Evolutionary conservation across 2,888 invertebrate species (phyloP), one percentile per base, ranked within the genome.

Genomic region (Tipula confusa): DNA sequence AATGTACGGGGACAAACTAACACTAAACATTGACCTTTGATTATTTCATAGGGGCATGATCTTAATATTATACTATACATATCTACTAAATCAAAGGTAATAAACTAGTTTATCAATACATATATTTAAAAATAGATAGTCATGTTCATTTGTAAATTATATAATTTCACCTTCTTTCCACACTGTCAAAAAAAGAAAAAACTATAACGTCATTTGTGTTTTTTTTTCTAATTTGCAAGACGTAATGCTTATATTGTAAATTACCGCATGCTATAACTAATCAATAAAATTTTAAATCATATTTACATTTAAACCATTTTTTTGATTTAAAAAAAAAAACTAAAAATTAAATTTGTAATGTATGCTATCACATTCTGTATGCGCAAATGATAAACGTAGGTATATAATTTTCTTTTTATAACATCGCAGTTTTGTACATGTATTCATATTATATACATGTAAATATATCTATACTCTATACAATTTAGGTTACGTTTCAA

Each of bases 401-500:
- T 7, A 24, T 24, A 64, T 9, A 64, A 24, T 38, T 18, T 28
- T 82, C 38, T 18, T 43, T 83, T 81, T 64, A 64, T 81, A 15
- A 81, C 29, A 29, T 83, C n/a, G 28, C 43, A 24, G 3, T 64
- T 83, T 64, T 48, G 18, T 64, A 15, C n/a, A 31, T 81, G 81
- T 81, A n/a, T 81, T 38, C 24, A 24, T 64, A 7, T 24, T 24
- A 18, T 9, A 64, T 64, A 64, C 64, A 64, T n/a, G 6, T 38
- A 15, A 7, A 24, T 24, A 64, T 9, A 24, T 64, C 6, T 64
- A n/a, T 1, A 29, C 6, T 80, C 4, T 31, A 80, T 31, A 31
- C 80, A 29, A 80, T 80, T 80, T 80, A 31, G 80, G 80, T 80
- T 80, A 48, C 29, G n/a, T 80, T 80, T 31, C 29, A 80, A 80